phyloP scores from a whole-genome alignment of 1,140 invertebrate genomes.

The Grapholita molesta region DNA sequence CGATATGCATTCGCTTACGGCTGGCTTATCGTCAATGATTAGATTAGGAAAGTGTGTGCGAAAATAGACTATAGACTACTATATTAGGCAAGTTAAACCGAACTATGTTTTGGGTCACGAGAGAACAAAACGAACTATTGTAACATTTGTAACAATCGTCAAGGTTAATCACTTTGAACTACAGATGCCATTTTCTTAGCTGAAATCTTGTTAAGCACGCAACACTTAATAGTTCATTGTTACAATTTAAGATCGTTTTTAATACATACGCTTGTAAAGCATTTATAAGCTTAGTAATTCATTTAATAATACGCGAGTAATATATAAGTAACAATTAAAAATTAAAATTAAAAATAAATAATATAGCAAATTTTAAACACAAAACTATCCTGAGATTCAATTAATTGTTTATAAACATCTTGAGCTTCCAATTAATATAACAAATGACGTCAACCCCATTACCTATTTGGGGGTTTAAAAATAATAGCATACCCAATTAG shows the following conservation, averaged over 20 bases:
- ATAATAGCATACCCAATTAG: too few species aligned
- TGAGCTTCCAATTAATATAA: too few species aligned
- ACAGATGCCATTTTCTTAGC: neutral
- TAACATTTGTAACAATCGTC: conserved; percentile 12
- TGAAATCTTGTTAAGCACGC: conserved; percentile 8
- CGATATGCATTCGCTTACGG: neutral
- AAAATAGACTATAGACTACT: neutral
- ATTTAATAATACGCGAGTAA: too few species aligned
- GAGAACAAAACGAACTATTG: conserved; percentile 12
- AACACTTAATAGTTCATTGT: neutral
- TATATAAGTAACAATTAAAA: too few species aligned
- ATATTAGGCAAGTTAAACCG: conserved; percentile 8
- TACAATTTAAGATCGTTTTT: neutral
- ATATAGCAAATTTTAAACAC: too few species aligned
- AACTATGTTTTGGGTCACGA: neutral
- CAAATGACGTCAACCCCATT: too few species aligned
- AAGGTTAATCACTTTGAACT: conserved; percentile 12
- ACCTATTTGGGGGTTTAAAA: too few species aligned
- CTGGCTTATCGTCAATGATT: neutral
- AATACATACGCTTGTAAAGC: too few species aligned
- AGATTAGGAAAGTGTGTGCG: neutral
- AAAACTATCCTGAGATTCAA: too few species aligned
- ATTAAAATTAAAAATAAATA: too few species aligned
- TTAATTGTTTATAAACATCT: too few species aligned
- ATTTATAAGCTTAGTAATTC: too few species aligned